Evolutionary conservation across 2,888 invertebrate species (phyloP), one percentile per base, ranked within the genome.

Genomic region (Nomada fabriciana): DNA sequence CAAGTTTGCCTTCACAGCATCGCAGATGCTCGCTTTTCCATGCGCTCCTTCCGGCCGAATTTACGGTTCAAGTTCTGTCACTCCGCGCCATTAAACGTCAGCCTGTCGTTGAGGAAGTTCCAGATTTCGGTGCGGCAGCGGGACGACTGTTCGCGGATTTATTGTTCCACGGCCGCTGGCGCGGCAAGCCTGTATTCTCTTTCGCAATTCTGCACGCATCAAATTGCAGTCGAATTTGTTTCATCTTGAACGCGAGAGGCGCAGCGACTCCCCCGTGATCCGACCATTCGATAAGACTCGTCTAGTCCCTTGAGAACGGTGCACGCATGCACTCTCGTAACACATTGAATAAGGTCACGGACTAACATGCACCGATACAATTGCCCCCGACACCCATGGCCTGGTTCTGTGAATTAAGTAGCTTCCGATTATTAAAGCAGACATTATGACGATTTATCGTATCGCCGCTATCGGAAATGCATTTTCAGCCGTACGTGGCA

Each of bases 361-460:
- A 65, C 73, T 60, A 74, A 70, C 77, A 20, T 67, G 57, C 82
- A 47, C 52, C 73, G 67, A 74, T 83, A 74, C 82, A 82, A 77
- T 74, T 83, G 82, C 73, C 63, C 36, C 57, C 60, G 55, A 15
- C 83, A 83, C 82, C 77, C 70, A 77, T 83, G 82, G 76, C 82
- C 82, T 82, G 72, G 73, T 83, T 83, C 72, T 15, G 60, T 72
- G 74, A 83, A 77, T 83, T 72, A 82, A 76, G 76, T 80, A 83
- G 82, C 82, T 69, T 83, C 82, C 82, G 82, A 83, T 82, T 83
- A 83, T 82, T 80, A 75, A 80, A 67, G 52, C 52, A 59, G 25
- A 43, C 73, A 63, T 79, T 80, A 68, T 79, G 80, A 80, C 80
- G 67, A 79, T 68, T 80, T 68, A 52, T 52, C 42, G 72, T 43